phyloP scores from a whole-genome alignment of 2,113 vertebrate species.

The Mionectes macconnelli region DNA sequence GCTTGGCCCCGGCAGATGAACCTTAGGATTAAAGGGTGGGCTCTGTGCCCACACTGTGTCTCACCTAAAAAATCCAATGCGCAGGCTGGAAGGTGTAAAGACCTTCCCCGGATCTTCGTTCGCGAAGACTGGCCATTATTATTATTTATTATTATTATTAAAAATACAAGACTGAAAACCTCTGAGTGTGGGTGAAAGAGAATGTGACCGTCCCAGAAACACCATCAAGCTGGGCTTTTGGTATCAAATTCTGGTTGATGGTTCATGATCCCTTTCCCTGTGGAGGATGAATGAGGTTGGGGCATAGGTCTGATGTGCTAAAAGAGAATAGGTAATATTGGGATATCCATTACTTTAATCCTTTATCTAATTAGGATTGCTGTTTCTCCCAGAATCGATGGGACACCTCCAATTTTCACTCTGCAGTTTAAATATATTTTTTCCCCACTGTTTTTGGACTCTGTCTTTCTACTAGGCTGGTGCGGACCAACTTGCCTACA shows the following conservation, averaged over 20 bases:
- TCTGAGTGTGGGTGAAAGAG: not conserved
- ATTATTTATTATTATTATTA: no score
- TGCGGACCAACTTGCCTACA: not conserved
- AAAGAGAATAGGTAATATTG: not conserved
- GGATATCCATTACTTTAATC: not conserved
- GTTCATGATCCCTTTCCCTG: not conserved
- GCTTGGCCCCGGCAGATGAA: no score
- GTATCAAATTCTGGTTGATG: not conserved
- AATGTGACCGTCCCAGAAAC: not conserved
- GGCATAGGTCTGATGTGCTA: not conserved
- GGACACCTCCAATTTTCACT: not conserved
- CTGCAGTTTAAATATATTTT: not conserved
- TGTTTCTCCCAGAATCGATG: not conserved
- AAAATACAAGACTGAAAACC: conserved; percentile 8
- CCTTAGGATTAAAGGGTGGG: no score
- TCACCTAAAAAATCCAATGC: no score
- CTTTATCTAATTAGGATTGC: not conserved
- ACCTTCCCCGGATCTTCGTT: no score
- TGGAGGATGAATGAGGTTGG: not conserved
- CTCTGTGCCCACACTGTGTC: no score
- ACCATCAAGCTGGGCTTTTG: not conserved
- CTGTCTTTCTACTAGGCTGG: not conserved
- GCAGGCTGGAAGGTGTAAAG: no score
- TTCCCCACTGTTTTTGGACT: not conserved
- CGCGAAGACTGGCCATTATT: no score